These are phyloP conservation scores for Rhabditophanes sp. DNA, from an alignment of 2,888 invertebrate genomes.

Conservation along the genomic window DNA sequence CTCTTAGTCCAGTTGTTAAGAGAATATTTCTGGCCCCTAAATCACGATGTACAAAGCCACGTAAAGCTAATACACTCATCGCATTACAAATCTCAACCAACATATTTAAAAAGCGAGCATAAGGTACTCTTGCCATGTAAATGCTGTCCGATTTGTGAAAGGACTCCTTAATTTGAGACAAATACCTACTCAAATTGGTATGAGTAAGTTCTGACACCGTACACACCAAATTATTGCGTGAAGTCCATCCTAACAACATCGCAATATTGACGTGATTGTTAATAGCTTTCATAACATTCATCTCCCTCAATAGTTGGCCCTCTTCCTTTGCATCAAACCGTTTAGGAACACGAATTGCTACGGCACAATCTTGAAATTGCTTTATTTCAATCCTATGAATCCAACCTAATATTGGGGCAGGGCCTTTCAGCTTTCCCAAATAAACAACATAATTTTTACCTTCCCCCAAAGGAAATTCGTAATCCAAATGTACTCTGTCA, in stretches of 20 bases:
- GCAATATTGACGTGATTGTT: conserved; percentile 24
- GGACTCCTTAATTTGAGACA: conserved; percentile 21
- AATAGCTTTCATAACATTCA: conserved; percentile 22
- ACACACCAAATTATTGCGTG: conserved; percentile 21
- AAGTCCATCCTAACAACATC: conserved; percentile 25
- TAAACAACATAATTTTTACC: conserved; percentile 24
- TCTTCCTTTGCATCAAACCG: conserved; percentile 27
- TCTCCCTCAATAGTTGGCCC: conserved; percentile 22
- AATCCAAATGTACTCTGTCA: conserved; percentile 22
- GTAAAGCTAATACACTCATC: no score
- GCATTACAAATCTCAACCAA: no score
- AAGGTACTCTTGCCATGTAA: conserved; percentile 13
- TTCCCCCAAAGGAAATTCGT: conserved; percentile 22
- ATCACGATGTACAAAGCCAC: conserved; percentile 23
- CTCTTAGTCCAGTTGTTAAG: conserved; percentile 22
- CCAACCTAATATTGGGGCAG: conserved; percentile 29
- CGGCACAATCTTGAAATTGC: conserved; percentile 29
- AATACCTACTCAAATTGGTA: conserved; percentile 24
- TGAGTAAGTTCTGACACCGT: conserved; percentile 25
- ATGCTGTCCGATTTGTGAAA: no score
- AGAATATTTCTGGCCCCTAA: conserved; percentile 22
- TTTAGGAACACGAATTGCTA: conserved; percentile 21
- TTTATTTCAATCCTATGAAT: conserved; percentile 25
- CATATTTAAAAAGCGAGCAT: conserved; percentile 21
- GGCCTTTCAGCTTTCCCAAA: conserved; percentile 22